These are phyloP conservation scores for Callyntrura guangdongensis DNA, from an alignment of 2,888 invertebrate genomes.

Conservation along the genomic window DNA sequence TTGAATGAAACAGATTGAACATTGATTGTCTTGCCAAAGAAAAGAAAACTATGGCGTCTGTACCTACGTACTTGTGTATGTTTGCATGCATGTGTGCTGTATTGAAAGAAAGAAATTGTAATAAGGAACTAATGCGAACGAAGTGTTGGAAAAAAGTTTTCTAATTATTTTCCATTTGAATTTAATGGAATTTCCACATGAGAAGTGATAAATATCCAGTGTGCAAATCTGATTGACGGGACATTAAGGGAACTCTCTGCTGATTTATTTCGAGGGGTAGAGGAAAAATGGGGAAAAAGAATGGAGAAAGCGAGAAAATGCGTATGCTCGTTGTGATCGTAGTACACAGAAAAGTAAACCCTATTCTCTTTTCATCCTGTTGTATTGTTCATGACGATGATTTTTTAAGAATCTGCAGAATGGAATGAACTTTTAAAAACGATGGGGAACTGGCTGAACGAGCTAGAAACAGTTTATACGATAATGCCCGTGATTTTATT, in stretches of 20 bases:
- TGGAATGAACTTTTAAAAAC: slow-evolving; percentile 5
- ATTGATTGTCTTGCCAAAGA: slow-evolving; percentile 68
- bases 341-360: slow-evolving; percentile 14
- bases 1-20: slow-evolving; percentile 72
- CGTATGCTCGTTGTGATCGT: neutral
- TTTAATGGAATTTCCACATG: slow-evolving; percentile 85
- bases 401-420: slow-evolving; percentile 4
- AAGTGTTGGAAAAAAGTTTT: slow-evolving; percentile 83
- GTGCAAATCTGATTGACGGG: slow-evolving; percentile 85
- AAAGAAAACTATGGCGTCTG: neutral
- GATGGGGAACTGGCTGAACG: slow-evolving; percentile 24
- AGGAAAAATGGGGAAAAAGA: neutral
- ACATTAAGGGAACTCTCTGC: slow-evolving; percentile 82
- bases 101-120: neutral
- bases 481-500: slow-evolving; percentile 58
- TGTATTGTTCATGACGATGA: slow-evolving; percentile 3
- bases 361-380: neutral
- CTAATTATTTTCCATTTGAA: slow-evolving; percentile 85
- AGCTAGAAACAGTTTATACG: slow-evolving; percentile 41
- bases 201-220: slow-evolving; percentile 85
- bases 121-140: neutral
- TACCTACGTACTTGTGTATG: neutral
- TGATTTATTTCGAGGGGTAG: slow-evolving; percentile 70
- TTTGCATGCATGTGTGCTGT: neutral
- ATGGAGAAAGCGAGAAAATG: neutral